Conservation (phyloP, 2,888 invertebrate genomes). For the Elegia similella region DNA sequence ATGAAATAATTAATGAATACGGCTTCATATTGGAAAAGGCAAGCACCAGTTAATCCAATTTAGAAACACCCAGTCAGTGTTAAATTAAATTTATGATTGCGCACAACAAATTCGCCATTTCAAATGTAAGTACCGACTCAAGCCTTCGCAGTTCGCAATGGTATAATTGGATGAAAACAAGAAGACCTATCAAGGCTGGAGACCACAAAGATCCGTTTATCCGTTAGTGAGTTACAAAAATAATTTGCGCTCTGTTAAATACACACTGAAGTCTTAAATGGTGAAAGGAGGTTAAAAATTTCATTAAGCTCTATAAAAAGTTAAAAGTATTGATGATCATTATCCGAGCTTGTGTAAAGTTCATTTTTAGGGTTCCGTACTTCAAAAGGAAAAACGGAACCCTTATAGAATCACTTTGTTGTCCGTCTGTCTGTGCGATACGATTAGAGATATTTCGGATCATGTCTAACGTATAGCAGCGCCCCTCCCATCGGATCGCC, state of each 20-base stretch:
- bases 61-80: neutral
- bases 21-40: neutral
- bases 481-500: too few species aligned
- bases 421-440: too few species aligned
- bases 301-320: slow-evolving; percentile 20
- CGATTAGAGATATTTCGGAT: too few species aligned
- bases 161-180: slow-evolving; percentile 41
- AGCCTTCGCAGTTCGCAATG: neutral
- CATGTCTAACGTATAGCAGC: too few species aligned
- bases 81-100: neutral
- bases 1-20: too few species aligned
- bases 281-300: slow-evolving; percentile 37
- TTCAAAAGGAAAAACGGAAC: too few species aligned
- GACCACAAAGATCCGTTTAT: slow-evolving; percentile 18
- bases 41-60: neutral
- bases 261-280: slow-evolving; percentile 31
- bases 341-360: neutral
- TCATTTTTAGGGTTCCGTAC: neutral
- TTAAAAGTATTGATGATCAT: neutral
- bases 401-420: too few species aligned
- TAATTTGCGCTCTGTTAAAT: slow-evolving; percentile 41
- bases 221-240: slow-evolving; percentile 27
- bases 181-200: slow-evolving; percentile 29
- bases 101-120: neutral
- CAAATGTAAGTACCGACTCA: neutral